These are phyloP conservation scores for Drosophila anceps DNA, from an alignment of 2,888 invertebrate genomes.

Conservation along the genomic window DNA sequence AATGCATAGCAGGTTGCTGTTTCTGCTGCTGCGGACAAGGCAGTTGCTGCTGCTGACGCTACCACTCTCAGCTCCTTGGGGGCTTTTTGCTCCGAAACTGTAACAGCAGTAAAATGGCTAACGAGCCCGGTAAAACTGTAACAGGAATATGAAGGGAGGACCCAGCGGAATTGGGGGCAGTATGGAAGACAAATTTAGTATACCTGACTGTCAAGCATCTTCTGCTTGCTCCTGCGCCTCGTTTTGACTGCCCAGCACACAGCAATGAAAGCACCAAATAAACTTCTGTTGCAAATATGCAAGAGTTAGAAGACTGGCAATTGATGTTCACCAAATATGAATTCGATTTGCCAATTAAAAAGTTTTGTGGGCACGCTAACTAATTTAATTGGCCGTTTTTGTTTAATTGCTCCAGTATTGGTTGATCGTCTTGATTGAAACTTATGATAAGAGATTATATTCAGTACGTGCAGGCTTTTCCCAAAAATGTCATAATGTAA, in stretches of 20 bases:
- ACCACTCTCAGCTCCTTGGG: constrained; percentile 54
- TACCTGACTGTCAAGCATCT: constrained; percentile 5
- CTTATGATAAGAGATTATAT: not conserved
- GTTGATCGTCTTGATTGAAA: not conserved
- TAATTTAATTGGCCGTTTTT: not conserved
- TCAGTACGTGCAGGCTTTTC: constrained; percentile 11
- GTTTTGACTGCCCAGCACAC: not conserved
- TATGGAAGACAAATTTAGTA: constrained; percentile 10
- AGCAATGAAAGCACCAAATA: constrained; percentile 4
- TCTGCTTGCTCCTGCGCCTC: constrained; percentile 3
- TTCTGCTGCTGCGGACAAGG: constrained; percentile 1
- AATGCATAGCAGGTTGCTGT: constrained; percentile 44
- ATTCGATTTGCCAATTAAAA: not conserved
- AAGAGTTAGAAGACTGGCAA: not conserved
- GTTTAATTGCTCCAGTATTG: not conserved
- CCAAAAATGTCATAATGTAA: constrained; percentile 14
- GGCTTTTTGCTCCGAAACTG: constrained; percentile 47
- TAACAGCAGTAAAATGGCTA: constrained; percentile 57
- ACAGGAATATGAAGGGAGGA: constrained; percentile 23
- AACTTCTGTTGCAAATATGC: constrained; percentile 34
- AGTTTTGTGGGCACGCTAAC: not conserved
- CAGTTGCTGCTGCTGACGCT: constrained; percentile 34
- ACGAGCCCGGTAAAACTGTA: constrained; percentile 46
- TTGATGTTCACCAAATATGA: constrained; percentile 15
- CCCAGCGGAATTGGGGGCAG: not conserved